These are phyloP conservation scores for Diarsia rubi DNA, from an alignment of 2,888 invertebrate species.

Conservation along the genomic window DNA sequence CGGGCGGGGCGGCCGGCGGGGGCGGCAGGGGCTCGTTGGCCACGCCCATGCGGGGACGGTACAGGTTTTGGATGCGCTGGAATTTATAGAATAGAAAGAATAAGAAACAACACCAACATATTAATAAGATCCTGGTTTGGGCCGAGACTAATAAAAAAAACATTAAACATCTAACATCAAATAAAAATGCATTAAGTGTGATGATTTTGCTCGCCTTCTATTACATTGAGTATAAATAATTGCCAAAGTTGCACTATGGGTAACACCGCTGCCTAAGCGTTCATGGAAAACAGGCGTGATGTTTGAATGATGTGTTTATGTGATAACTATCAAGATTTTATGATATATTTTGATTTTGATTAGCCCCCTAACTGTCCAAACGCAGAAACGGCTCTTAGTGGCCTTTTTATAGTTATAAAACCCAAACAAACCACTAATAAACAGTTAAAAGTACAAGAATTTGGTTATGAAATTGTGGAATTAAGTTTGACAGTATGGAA, in stretches of 20 bases:
- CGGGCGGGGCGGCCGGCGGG: slow-evolving; percentile 56
- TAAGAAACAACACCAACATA: not conserved
- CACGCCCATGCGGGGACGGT: slow-evolving; percentile 93
- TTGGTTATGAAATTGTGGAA: not conserved
- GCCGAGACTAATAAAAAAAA: not conserved
- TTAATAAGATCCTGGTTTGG: not conserved
- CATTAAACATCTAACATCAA: not conserved
- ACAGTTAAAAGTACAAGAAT: not conserved
- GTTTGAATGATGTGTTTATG: not conserved
- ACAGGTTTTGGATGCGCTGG: slow-evolving; percentile 96
- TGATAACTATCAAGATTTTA: not conserved
- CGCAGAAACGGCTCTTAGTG: no score
- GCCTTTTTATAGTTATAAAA: no score
- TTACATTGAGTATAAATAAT: not conserved
- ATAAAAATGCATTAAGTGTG: not conserved
- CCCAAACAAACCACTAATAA: not conserved
- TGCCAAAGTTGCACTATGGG: not conserved
- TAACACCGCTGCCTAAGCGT: not conserved
- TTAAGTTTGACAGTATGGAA: not conserved
- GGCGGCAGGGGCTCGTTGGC: slow-evolving; percentile 66
- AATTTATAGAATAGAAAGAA: not conserved
- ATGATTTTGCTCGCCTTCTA: not conserved
- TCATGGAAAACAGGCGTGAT: not conserved
- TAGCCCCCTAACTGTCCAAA: no score
- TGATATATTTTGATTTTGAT: no score